Percentiles rank a stretch among this genome's conserved stretches.
These are phyloP conservation scores for Hypomecis atomaria DNA, from an alignment of 2,888 invertebrate genomes.

Conservation along the genomic window DNA sequence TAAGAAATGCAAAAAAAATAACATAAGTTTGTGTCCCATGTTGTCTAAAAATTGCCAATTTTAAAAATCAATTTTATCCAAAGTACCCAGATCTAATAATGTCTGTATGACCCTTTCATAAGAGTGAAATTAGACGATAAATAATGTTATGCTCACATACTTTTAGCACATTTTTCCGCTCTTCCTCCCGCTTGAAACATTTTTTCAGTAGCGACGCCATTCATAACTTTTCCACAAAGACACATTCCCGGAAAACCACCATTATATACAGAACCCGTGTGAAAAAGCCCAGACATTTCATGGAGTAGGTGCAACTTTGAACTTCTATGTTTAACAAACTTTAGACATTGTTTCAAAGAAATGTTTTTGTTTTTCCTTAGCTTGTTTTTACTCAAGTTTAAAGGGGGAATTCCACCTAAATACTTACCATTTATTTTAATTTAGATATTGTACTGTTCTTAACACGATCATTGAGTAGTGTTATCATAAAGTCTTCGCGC, in stretches of 20 bases:
- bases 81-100: too few species aligned
- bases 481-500: too few species aligned
- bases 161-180: conserved; percentile 17
- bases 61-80: too few species aligned
- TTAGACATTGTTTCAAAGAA: conserved; percentile 11
- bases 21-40: too few species aligned
- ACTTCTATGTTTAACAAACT: conserved; percentile 12
- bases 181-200: conserved; percentile 36
- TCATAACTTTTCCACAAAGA: conserved; percentile 9
- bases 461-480: too few species aligned
- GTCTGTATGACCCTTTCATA: neutral
- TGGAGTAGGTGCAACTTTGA: conserved; percentile 7
- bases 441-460: too few species aligned
- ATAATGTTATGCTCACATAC: conserved; percentile 18
- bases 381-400: neutral
- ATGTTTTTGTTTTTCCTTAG: neutral
- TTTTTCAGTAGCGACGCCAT: conserved; percentile 48
- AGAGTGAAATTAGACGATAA: neutral
- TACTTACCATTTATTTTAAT: too few species aligned
- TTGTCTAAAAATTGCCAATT: too few species aligned
- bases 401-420: too few species aligned
- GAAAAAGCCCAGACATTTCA: conserved; percentile 39
- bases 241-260: neutral
- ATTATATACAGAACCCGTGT: conserved; percentile 42
- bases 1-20: too few species aligned